A percentile compares a stretch with the other conserved stretches of the same genome.
These are phyloP conservation scores for Muscina levida DNA, from an alignment of 2,888 invertebrate species.

Conservation along the genomic window DNA sequence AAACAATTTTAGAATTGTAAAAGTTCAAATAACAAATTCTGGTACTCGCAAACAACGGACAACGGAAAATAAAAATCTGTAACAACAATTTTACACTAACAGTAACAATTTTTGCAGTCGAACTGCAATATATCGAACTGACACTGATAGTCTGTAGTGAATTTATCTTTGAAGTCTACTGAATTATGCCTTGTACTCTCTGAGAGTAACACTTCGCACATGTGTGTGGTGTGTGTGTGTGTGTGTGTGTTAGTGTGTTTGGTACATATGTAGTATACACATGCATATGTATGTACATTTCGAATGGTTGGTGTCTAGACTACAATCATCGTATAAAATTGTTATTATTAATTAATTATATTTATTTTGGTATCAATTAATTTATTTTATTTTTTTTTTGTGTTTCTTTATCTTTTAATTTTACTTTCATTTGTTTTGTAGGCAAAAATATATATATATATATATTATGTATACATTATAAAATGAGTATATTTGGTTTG, in stretches of 20 bases:
- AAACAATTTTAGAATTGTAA: too few relatives aligned
- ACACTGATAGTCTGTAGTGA: too few relatives aligned
- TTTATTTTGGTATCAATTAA: conserved; percentile 51
- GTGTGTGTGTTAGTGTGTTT: conserved; percentile 15
- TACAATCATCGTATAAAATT: conserved; percentile 73
- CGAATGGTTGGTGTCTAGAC: conserved; percentile 63
- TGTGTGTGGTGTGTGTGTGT: conserved; percentile 12
- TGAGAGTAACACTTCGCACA: too few relatives aligned
- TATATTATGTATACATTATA: conserved; percentile 73
- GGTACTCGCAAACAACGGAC: too few relatives aligned
- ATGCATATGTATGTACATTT: conserved; percentile 21
- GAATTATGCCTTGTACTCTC: too few relatives aligned
- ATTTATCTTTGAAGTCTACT: too few relatives aligned
- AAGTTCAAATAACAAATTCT: too few relatives aligned
- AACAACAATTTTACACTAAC: too few relatives aligned
- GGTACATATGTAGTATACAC: conserved; percentile 8
- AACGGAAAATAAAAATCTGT: too few relatives aligned
- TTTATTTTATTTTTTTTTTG: conserved; percentile 48
- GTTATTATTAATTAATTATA: conserved; percentile 32
- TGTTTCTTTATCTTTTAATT: conserved; percentile 63
- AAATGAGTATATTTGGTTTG: conserved; percentile 72
- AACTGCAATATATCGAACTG: too few relatives aligned
- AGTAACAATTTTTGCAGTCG: too few relatives aligned
- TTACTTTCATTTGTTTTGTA: conserved; percentile 71
- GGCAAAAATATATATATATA: conserved; percentile 79